These are phyloP conservation scores for Herpailurus yagouaroundi DNA, from an alignment of 2,113 vertebrate genomes.

Conservation along the genomic window DNA sequence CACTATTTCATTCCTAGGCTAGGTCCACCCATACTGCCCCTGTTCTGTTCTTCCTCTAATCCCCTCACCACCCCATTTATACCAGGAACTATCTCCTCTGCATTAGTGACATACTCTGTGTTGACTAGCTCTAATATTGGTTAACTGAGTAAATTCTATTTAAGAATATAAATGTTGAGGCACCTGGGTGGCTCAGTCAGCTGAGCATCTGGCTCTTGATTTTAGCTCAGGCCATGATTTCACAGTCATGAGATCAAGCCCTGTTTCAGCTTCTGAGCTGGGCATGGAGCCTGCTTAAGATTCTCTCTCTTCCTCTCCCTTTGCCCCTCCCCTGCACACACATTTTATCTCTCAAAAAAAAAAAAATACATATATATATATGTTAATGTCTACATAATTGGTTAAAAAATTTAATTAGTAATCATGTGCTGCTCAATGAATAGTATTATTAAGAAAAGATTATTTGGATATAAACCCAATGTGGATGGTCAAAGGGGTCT, in stretches of 20 bases:
- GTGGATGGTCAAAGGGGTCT: neutral
- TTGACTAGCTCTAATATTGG: neutral
- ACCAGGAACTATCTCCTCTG: neutral
- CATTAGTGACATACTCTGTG: neutral
- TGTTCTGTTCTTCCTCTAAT: neutral
- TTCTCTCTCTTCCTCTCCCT: neutral
- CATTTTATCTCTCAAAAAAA: neutral
- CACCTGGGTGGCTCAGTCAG: neutral
- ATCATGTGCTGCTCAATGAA: neutral
- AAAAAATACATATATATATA: neutral
- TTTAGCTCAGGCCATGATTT: neutral
- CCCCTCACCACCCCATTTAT: neutral
- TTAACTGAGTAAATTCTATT: slow-evolving; percentile 37
- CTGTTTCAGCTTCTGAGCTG: neutral
- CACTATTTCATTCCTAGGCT: neutral
- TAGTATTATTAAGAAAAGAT: neutral
- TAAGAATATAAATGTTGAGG: neutral
- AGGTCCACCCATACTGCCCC: neutral
- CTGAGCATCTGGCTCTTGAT: neutral
- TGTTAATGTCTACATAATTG: neutral
- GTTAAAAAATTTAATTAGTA: neutral
- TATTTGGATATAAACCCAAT: neutral
- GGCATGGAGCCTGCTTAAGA: neutral
- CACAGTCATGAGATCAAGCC: neutral
- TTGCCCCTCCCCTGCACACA: neutral